Base-by-base conservation (phyloP, 2,113 vertebrate genomes). In the Podarcis raffonei region DNA sequence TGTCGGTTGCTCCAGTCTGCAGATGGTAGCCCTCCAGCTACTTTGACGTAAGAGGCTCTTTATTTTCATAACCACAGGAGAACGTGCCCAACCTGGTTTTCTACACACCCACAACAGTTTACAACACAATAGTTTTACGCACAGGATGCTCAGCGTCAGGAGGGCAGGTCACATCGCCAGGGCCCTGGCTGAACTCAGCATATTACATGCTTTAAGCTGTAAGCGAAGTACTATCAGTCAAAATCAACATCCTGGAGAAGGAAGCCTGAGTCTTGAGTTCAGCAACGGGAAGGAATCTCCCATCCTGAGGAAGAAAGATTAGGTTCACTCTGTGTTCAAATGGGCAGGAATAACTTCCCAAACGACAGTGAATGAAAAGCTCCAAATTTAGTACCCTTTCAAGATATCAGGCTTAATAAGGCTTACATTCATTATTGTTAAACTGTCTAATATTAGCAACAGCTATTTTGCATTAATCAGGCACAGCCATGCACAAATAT, bases 261-360 rank as follows among this genome's bases (percentile, higher is more conserved):
- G 96, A 97, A 97, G 94, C 94, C 86, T 72, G 90, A 90, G 94
- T 94, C 94, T 87, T 82, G 92, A 91, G 92, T 94, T 96, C 87
- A 89, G 86, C 83, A 92, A 93, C 96, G 97, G 97, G 97, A 97
- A 97, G 95, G 95, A 97, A 96, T 97, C 95, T 97, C 96, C 96
- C 96, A 96, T 97, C 96, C 96, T 97, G 97, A 95, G 96, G 96
- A 97, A 96, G 90, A 97, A 95, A 96, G 96, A 97, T 97, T 97
- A 96, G 90, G 81, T 93, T 95, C 92, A 90, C 91, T 95, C 92
- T 88, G 82, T 94, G 37, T 89, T 93, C 89, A 90, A 92, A 94
- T 94, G 93, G 92, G 90, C 75, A 84, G 92, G 89, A 94, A 92
- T 86, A 94, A 91, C 93, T 95, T 96, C 91, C 93, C 89, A 93